Base-by-base conservation (phyloP, 2,888 invertebrate species). In the Platycheirus albimanus region DNA sequence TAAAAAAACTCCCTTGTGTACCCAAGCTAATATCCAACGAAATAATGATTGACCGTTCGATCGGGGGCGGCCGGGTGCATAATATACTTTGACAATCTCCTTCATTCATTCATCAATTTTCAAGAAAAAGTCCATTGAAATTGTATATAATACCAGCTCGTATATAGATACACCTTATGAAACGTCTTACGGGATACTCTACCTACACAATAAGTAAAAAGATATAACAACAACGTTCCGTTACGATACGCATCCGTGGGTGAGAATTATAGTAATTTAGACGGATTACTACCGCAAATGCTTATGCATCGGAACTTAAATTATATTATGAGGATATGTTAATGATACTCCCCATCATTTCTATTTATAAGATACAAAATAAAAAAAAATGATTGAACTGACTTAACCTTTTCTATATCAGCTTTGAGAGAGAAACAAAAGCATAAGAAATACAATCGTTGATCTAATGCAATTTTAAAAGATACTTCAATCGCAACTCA, bases 181-280 rank as follows among this genome's bases (percentile, higher is more conserved):
- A 33, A 33, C 30, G 7, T 33, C 8, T 33, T 33, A 33, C 30
- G 8, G 30, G 3, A 24, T 15, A 56, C 5, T 13, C n/a, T n/a
- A n/a, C n/a, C 0, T 1, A 41, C 10, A 24, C 2, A 10, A 33
- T 7, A 33, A 33, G 30, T 7, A 5, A 52, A 30, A 30, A 6
- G 17, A 33, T 38, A 41, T 41, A 56, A 33, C 20, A 20, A 64
- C 38, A 24, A 24, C 36, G 81, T 81, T 81, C 81, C 81, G 52
- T 77, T 72, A 77, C 77, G 77, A 67, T 77, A 77, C 77, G 71
- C 81, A 81, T 81, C 81, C 77, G 77, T 71, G 77, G 71, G 66
- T 81, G 77, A 67, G 66, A 71, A 52, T 71, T 63, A 71, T 71
- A 77, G 33, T 72, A 66, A 71, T 77, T 71, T 61, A 71, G 52